These are phyloP conservation scores for Rhincodon typus DNA, from an alignment of 2,797 vertebrate species.

Conservation along the genomic window DNA sequence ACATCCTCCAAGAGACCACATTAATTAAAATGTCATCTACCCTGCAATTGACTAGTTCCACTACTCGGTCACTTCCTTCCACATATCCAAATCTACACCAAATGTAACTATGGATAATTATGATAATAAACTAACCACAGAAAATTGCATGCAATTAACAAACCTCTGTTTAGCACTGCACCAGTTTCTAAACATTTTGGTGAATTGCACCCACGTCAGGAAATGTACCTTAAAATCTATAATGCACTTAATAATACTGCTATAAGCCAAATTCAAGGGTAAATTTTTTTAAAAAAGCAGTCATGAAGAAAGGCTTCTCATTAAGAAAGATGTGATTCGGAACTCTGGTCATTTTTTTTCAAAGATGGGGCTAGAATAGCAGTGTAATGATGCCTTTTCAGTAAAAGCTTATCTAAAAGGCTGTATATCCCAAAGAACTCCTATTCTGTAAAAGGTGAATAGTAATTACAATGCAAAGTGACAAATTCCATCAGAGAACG, in stretches of 20 bases:
- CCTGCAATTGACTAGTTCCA: neutral
- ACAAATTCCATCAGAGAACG: neutral
- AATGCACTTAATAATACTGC: neutral
- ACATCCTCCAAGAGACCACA: neutral
- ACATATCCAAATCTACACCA: neutral
- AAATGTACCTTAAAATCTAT: neutral
- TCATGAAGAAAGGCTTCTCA: neutral
- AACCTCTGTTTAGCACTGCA: neutral
- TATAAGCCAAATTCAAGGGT: neutral
- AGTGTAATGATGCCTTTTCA: too few species aligned
- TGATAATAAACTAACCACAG: neutral
- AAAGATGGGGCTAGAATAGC: too few species aligned
- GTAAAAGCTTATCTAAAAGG: too few species aligned
- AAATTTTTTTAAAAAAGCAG: neutral
- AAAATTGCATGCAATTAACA: constrained; percentile 1
- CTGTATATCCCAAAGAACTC: too few species aligned
- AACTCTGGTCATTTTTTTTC: too few species aligned
- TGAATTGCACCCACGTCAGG: neutral
- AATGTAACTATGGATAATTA: neutral
- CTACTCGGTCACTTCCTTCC: neutral
- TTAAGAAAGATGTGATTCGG: too few species aligned
- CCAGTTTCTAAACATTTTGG: neutral
- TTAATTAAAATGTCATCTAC: neutral
- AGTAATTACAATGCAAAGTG: too few species aligned
- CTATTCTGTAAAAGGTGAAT: too few species aligned